Evolutionary conservation across 1,140 invertebrate genomes (phyloP), one percentile per base, ranked within the genome.

Genomic region (Stenopsyche tienmushanensis): DNA sequence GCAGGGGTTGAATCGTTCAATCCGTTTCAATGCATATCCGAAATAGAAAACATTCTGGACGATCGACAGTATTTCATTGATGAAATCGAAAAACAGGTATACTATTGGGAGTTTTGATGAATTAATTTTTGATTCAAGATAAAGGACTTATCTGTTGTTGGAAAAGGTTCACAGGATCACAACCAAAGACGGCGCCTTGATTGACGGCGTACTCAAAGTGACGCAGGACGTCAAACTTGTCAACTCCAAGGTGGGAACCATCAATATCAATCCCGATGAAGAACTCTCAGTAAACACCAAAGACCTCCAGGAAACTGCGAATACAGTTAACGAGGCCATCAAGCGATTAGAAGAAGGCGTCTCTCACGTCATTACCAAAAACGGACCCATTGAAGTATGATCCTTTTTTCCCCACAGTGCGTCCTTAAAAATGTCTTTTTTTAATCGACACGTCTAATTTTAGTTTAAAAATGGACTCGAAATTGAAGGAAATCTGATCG

Each of bases 401-500:
- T 20, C 21, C 20, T 15, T 44, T 49, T 41, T 42, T 42, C n/a
- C n/a, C n/a, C n/a, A n/a, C n/a, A n/a, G n/a, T n/a, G n/a, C n/a
- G n/a, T n/a, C n/a, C n/a, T n/a, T n/a, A n/a, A n/a, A n/a, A n/a
- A n/a, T n/a, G n/a, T n/a, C n/a, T n/a, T n/a, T n/a, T n/a, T n/a
- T n/a, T n/a, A 34, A 34, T 7, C 29, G 13, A 34, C 29, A 34
- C 13, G n/a, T 34, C 29, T 60, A 7, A 49, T 66, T 58, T 26
- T 44, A 70, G 67, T 52, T 70, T 13, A 64, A 47, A 34, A 45
- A 57, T 34, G 29, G 20, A 3, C n/a, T 70, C 1, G 54, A 59
- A 45, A 24, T 70, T 2, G 44, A 29, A 1, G 67, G 67, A 3
- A 64, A 70, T 64, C 26, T 70, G 64, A 49, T 49, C 13, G 41